A percentile compares a stretch with the other conserved stretches of the same genome.
phyloP scores from a whole-genome alignment of 2,113 vertebrate genomes.

The Ciconia stormi region DNA sequence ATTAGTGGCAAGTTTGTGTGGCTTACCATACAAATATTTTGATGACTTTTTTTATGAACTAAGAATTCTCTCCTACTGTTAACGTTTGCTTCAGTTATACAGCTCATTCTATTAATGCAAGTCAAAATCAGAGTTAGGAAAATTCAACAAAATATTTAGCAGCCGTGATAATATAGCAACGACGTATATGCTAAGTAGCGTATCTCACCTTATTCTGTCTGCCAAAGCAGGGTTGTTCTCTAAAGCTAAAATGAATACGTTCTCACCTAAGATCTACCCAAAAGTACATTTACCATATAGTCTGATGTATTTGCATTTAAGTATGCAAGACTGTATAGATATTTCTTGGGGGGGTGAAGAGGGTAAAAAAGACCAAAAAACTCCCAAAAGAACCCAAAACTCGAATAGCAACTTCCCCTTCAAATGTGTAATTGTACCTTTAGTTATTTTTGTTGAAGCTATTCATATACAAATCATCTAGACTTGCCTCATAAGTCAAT shows the following conservation, averaged over 20 bases:
- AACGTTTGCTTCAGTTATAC: background rate
- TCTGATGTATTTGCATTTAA: background rate
- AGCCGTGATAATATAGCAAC: background rate
- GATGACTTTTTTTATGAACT: background rate
- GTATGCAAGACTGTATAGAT: background rate
- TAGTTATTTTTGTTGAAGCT: background rate
- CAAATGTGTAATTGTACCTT: background rate
- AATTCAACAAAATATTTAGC: background rate
- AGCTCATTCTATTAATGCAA: background rate
- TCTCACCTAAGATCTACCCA: background rate
- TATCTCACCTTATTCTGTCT: background rate
- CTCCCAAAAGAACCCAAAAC: background rate
- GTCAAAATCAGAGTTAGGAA: background rate
- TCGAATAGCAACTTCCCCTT: background rate
- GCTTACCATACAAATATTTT: background rate
- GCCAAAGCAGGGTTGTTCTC: background rate
- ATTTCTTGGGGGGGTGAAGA: background rate
- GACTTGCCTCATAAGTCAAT: background rate
- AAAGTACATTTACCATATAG: background rate
- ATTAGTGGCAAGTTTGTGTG: background rate
- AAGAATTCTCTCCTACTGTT: background rate
- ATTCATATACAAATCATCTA: background rate
- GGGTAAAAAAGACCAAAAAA: background rate
- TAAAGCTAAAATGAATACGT: background rate
- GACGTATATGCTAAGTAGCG: rapidly evolving